phyloP scores from a whole-genome alignment of 2,888 invertebrate genomes.

The Perithous albicinctus region DNA sequence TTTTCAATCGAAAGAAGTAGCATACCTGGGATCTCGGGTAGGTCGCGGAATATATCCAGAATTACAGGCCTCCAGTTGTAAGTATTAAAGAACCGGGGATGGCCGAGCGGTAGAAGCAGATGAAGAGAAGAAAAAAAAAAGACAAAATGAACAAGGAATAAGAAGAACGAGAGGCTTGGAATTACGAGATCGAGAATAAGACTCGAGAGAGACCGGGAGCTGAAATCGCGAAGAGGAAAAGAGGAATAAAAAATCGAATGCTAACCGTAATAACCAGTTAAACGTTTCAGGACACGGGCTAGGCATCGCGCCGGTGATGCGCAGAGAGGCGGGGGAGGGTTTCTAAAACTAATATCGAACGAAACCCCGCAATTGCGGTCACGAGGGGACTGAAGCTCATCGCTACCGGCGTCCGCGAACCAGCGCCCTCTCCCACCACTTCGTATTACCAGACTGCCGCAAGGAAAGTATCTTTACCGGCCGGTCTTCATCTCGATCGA shows the following conservation, averaged over 20 bases:
- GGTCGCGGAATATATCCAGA: constrained; percentile 38
- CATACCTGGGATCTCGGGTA: background rate
- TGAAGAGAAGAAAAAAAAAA: background rate
- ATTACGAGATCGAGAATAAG: constrained; percentile 58
- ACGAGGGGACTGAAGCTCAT: constrained; percentile 56
- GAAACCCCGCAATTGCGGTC: constrained; percentile 82
- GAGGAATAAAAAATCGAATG: constrained; percentile 66
- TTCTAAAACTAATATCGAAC: constrained; percentile 83
- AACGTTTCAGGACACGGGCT: constrained; percentile 75
- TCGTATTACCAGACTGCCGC: background rate
- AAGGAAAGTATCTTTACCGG: constrained; percentile 53
- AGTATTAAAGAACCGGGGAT: constrained; percentile 41
- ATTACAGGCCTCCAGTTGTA: constrained; percentile 58
- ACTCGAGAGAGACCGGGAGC: constrained; percentile 54
- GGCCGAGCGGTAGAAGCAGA: constrained; percentile 17
- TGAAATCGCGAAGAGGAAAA: constrained; percentile 68
- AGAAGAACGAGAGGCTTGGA: constrained; percentile 30
- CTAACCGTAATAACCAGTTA: constrained; percentile 83
- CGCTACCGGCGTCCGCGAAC: constrained; percentile 63
- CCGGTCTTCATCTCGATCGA: constrained; percentile 65
- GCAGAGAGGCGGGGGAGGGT: constrained; percentile 64
- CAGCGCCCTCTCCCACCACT: constrained; percentile 25
- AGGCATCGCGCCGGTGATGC: constrained; percentile 49
- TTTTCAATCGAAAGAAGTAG: constrained; percentile 38
- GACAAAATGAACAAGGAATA: constrained; percentile 4